These are phyloP conservation scores for Panthera leo DNA, from an alignment of 2,113 vertebrate species.

Conservation along the genomic window DNA sequence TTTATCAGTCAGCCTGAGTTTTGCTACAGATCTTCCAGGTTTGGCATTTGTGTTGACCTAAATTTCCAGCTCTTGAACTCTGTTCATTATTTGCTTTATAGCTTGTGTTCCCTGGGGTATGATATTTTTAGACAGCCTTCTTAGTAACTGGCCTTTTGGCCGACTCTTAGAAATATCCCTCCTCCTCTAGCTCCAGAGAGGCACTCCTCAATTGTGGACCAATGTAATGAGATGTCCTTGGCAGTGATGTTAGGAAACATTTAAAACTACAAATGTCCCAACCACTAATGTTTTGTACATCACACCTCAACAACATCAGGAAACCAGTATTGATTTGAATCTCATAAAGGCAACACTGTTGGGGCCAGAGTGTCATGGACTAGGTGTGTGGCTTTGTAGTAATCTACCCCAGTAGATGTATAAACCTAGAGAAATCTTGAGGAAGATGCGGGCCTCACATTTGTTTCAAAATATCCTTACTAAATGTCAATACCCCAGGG, in stretches of 20 bases:
- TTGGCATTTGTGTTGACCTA: conserved; percentile 59
- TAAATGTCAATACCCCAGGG: not conserved
- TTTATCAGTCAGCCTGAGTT: conserved; percentile 6
- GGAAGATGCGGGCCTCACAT: not conserved
- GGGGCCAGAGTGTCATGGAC: rapidly evolving
- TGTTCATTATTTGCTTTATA: conserved; percentile 33
- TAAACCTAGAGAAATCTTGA: not conserved
- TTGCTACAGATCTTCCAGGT: not conserved
- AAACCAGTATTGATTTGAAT: not conserved
- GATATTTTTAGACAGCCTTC: conserved; percentile 58
- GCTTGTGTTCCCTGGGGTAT: not conserved
- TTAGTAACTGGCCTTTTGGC: conserved; percentile 19
- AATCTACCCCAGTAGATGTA: not conserved
- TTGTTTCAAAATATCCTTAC: not conserved
- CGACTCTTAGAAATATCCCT: conserved; percentile 21
- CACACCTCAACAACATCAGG: not conserved
- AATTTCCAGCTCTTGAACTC: conserved; percentile 52
- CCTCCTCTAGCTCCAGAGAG: not conserved
- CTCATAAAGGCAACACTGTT: not conserved
- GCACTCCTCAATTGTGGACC: not conserved
- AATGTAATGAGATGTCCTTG: not conserved
- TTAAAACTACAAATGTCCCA: not conserved
- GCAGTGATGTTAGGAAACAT: not conserved
- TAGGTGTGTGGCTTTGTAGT: not conserved
- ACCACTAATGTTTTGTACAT: not conserved